Conservation (phyloP, 2,888 invertebrate species). For the Epirrhoe alternata region DNA sequence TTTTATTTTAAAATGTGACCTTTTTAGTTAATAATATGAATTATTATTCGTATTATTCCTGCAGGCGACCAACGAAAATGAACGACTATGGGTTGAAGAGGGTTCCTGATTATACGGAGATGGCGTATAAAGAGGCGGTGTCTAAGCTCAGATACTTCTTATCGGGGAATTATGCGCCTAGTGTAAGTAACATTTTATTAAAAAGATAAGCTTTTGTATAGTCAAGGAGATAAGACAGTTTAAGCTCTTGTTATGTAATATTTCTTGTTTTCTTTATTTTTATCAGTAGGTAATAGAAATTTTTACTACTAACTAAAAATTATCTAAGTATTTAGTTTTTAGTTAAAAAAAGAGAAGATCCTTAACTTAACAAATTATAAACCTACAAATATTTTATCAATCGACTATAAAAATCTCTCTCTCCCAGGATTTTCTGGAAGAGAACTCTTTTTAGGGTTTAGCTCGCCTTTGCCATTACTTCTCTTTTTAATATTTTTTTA, state of each 20-base stretch:
- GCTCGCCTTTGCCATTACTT: too few relatives aligned
- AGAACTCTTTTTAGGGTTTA: too few relatives aligned
- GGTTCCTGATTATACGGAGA: constrained; percentile 92
- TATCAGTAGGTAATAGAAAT: too few relatives aligned
- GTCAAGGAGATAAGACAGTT: background rate
- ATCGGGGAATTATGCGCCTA: constrained; percentile 90
- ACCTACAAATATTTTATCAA: too few relatives aligned
- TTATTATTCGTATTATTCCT: constrained; percentile 64
- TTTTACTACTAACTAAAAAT: too few relatives aligned
- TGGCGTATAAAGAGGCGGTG: constrained; percentile 94
- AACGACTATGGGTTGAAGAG: constrained; percentile 83
- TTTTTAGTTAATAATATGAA: constrained; percentile 42
- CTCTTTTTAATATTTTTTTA: too few relatives aligned
- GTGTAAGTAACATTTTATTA: constrained; percentile 65
- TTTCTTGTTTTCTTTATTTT: background rate
- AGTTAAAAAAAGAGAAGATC: too few relatives aligned
- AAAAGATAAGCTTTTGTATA: constrained; percentile 11
- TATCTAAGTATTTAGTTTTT: too few relatives aligned
- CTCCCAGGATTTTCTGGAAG: too few relatives aligned
- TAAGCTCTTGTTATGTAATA: background rate
- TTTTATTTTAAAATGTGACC: constrained; percentile 48
- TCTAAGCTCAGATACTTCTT: constrained; percentile 90
- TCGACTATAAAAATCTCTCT: too few relatives aligned
- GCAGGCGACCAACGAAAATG: constrained; percentile 77
- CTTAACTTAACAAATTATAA: too few relatives aligned